Conservation (phyloP, 2,797 vertebrate species). For the Astyanax mexicanus region DNA sequence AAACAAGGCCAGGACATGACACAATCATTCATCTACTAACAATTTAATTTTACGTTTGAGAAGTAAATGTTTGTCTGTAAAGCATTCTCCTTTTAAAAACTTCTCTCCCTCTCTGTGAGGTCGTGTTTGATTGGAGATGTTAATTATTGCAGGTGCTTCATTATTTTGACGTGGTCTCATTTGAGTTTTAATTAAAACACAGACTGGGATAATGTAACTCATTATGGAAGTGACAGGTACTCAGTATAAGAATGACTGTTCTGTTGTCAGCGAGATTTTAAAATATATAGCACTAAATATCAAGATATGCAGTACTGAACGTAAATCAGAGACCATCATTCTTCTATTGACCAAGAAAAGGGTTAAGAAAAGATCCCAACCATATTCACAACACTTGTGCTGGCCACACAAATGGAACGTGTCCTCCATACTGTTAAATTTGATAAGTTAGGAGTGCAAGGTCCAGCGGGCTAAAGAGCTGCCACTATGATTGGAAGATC, state of each 20-base stretch:
- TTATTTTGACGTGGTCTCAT: slow-evolving; percentile 39
- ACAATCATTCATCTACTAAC: no score
- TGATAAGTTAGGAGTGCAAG: no score
- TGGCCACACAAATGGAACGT: no score
- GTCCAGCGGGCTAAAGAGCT: no score
- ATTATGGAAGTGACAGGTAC: slow-evolving; percentile 27
- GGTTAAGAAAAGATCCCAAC: no score
- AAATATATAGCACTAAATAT: background rate
- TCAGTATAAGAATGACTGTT: background rate
- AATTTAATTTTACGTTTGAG: no score
- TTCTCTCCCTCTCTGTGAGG: background rate
- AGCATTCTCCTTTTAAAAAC: background rate
- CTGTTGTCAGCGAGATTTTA: background rate
- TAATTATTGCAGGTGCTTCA: slow-evolving; percentile 45
- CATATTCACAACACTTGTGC: no score
- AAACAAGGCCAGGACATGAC: no score
- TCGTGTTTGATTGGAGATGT: slow-evolving; percentile 22
- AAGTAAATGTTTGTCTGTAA: background rate
- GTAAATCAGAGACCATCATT: no score
- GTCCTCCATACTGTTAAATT: no score
- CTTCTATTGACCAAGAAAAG: no score
- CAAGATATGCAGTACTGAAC: background rate
- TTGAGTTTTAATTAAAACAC: slow-evolving; percentile 47
- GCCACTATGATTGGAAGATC: no score
- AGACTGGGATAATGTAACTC: slow-evolving; percentile 39